Conservation (phyloP, 2,113 vertebrate genomes). For the Laticauda colubrina region DNA sequence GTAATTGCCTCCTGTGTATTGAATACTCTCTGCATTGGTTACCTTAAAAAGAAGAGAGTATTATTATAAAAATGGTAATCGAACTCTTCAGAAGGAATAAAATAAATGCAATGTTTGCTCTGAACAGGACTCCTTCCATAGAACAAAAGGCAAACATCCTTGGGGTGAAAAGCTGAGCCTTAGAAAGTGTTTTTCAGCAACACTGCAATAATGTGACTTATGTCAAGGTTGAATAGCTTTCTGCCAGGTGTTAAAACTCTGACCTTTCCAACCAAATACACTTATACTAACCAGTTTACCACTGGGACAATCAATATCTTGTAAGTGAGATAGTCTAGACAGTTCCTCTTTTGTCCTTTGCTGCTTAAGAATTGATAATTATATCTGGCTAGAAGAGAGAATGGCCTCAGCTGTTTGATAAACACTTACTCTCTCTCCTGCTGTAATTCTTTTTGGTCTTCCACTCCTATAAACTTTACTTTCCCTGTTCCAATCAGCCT, state of each 20-base stretch:
- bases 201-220: constrained; percentile 54
- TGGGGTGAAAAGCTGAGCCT: constrained; percentile 39
- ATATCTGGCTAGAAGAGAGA: constrained; percentile 47
- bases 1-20: background rate
- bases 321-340: constrained; percentile 60
- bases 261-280: constrained; percentile 59
- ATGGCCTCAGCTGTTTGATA: constrained; percentile 43
- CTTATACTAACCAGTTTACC: constrained; percentile 65
- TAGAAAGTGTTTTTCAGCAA: constrained; percentile 43
- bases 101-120: background rate
- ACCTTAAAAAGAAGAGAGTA: background rate
- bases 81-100: background rate
- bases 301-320: constrained; percentile 60
- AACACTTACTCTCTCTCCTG: constrained; percentile 15
- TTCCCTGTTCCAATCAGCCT: background rate
- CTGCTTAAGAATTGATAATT: constrained; percentile 58
- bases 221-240: constrained; percentile 59
- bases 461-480: background rate
- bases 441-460: background rate
- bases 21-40: background rate
- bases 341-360: constrained; percentile 66
- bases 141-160: constrained; percentile 41
- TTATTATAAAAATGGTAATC: background rate
- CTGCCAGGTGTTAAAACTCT: constrained; percentile 57
- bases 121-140: constrained; percentile 1